Conservation (phyloP, 2,888 invertebrate species). For the Allophyes oxyacanthae region DNA sequence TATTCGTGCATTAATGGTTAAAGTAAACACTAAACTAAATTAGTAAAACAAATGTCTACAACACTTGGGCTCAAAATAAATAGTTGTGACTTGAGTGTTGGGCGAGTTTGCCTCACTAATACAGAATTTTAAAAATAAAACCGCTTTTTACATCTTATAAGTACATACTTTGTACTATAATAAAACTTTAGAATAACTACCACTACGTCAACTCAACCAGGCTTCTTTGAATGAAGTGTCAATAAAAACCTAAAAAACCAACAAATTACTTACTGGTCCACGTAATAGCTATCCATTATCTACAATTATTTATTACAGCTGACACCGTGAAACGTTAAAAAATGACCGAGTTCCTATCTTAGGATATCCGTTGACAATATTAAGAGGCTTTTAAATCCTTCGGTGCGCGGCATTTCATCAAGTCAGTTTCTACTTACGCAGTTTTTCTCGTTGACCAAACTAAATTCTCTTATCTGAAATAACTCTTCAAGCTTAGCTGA, state of each 20-base stretch:
- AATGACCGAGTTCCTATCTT: neutral
- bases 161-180: too few species aligned
- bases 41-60: too few species aligned
- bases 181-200: too few species aligned
- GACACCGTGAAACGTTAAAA: neutral
- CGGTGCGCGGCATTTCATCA: slow-evolving; percentile 2
- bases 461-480: slow-evolving; percentile 43
- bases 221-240: neutral
- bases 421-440: neutral
- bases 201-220: neutral
- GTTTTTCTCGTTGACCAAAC: slow-evolving; percentile 27
- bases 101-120: too few species aligned
- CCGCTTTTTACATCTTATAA: too few species aligned
- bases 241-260: neutral
- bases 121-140: too few species aligned
- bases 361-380: slow-evolving; percentile 8
- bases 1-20: too few species aligned
- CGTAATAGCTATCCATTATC: neutral
- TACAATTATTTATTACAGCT: neutral
- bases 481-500: slow-evolving; percentile 36
- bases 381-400: slow-evolving; percentile 7
- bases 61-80: too few species aligned
- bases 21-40: too few species aligned
- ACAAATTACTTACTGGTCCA: slow-evolving; percentile 1
- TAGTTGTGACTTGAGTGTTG: too few species aligned